Percentiles rank a stretch among this genome's conserved stretches.
phyloP scores from a whole-genome alignment of 1,140 invertebrate species.

The Brachystomella parvula region DNA sequence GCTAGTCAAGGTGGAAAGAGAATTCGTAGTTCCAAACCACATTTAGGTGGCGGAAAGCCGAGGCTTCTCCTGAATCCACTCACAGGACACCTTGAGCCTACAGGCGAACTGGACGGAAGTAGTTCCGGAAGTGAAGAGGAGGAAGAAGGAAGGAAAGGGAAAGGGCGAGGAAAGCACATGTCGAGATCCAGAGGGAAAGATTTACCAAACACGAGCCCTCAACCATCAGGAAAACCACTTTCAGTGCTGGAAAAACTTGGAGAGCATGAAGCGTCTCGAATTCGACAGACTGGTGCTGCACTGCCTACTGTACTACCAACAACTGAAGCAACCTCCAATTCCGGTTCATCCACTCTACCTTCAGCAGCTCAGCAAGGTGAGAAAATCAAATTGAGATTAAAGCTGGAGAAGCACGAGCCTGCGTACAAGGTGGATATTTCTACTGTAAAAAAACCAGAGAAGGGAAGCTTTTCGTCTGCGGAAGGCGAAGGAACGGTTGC shows the following conservation, averaged over 20 bases:
- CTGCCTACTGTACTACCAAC: neutral
- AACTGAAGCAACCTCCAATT: neutral
- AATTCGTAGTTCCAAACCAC: neutral
- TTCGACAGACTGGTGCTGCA: constrained; percentile 2
- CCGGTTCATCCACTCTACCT: neutral
- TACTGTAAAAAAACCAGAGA: constrained; percentile 53
- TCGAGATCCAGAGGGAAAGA: neutral
- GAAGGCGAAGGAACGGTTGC: constrained; percentile 21
- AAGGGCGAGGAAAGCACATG: constrained; percentile 14
- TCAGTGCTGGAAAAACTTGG: neutral
- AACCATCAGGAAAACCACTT: neutral
- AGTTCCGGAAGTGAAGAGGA: constrained; percentile 39
- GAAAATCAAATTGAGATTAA: constrained; percentile 72
- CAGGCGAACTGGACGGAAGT: constrained; percentile 57
- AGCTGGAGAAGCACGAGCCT: constrained; percentile 71
- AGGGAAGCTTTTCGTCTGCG: constrained; percentile 36
- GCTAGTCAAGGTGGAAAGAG: constrained; percentile 3
- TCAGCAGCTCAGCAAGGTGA: constrained; percentile 50
- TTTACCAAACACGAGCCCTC: neutral
- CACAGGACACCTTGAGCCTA: constrained; percentile 73
- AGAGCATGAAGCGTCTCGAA: neutral
- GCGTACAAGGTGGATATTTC: constrained; percentile 73
- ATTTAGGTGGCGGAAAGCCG: constrained; percentile 46
- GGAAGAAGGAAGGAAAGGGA: constrained; percentile 17
- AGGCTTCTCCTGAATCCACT: constrained; percentile 69